A percentile compares a stretch with the other conserved stretches of the same genome.
These are phyloP conservation scores for Plutella xylostella DNA, from an alignment of 2,888 invertebrate species.

Conservation along the genomic window DNA sequence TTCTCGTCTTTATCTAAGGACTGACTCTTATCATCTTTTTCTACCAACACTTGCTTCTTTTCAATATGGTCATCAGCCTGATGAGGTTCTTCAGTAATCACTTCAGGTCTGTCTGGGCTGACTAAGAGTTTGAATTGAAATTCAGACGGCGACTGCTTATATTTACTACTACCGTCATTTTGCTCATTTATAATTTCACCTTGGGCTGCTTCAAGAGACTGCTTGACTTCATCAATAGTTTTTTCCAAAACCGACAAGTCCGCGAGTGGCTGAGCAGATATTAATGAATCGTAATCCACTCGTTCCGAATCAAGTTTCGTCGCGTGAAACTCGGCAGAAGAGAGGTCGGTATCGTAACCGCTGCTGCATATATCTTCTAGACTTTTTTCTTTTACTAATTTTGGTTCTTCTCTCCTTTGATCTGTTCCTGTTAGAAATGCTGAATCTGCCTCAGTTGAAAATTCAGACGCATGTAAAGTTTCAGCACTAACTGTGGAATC, in stretches of 20 bases:
- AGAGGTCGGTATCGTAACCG: slow-evolving; percentile 75
- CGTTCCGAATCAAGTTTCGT: slow-evolving; percentile 65
- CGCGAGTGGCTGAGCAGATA: slow-evolving; percentile 57
- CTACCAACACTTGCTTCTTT: slow-evolving; percentile 25
- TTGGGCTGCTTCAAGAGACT: slow-evolving; percentile 77
- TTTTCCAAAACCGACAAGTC: slow-evolving; percentile 73
- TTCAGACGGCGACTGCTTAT: slow-evolving; percentile 79
- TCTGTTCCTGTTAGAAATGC: slow-evolving; percentile 50
- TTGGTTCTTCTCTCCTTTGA: slow-evolving; percentile 54
- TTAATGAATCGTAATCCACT: slow-evolving; percentile 61
- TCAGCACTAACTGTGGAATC: slow-evolving; percentile 65
- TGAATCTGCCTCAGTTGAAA: slow-evolving; percentile 64
- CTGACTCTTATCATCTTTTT: slow-evolving; percentile 32
- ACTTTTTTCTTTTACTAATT: slow-evolving; percentile 60
- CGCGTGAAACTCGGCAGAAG: slow-evolving; percentile 72
- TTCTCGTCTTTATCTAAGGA: too few relatives aligned
- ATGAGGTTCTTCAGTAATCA: slow-evolving; percentile 70
- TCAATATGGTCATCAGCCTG: slow-evolving; percentile 48
- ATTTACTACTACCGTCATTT: slow-evolving; percentile 73
- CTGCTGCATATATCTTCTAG: slow-evolving; percentile 78
- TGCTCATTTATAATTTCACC: slow-evolving; percentile 75
- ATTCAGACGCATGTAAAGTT: slow-evolving; percentile 62
- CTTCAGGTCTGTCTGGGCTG: slow-evolving; percentile 66
- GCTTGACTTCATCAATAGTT: slow-evolving; percentile 78
- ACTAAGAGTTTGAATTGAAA: slow-evolving; percentile 76